Evolutionary conservation across 2,113 vertebrate species (phyloP), one percentile per base, ranked within the genome.

Genomic region (Engraulis encrasicolus): DNA sequence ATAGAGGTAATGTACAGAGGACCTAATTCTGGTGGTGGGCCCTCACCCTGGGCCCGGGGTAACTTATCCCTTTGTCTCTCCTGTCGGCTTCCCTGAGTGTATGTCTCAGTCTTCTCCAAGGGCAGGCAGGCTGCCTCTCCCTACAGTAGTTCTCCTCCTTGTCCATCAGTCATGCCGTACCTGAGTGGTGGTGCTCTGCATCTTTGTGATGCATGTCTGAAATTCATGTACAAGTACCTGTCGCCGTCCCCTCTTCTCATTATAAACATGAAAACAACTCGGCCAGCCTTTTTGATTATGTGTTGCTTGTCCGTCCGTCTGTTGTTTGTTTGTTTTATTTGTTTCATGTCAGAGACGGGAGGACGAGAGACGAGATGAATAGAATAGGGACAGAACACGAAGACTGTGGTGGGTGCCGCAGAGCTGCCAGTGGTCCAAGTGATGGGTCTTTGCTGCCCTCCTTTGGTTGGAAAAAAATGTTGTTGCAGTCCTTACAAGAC

Each of bases 381-480:
- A 61, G 54, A 61, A 61, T 45, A 9, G 4, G 40, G 3, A 45
- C 40, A 61, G 20, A n/a, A 61, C 0, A 20, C n/a, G n/a, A 58
- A 58, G 3, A 20, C 2, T 7, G n/a, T n/a, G 52, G 52, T 4
- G 17, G 17, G 17, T 61, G 20, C 20, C 27, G n/a, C 27, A 14
- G n/a, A 31, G 58, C 27, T 66, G n/a, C 27, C 12, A 34, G 27
- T n/a, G 11, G 0, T 15, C 12, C 7, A 74, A 74, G 58, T n/a
- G 66, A 74, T 74, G 66, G 66, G 15, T 74, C 66, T 74, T 27
- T 74, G 66, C 66, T 74, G 66, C 66, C 66, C 66, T 27, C 66
- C 66, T 36, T 34, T 74, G 66, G 66, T 3, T 17, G 31, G 12
- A 34, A 74, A 74, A 5, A 14, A 31, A 74, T n/a, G n/a, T n/a